phyloP scores from a whole-genome alignment of 2,888 invertebrate genomes.

The Digitonthophagus gazella region DNA sequence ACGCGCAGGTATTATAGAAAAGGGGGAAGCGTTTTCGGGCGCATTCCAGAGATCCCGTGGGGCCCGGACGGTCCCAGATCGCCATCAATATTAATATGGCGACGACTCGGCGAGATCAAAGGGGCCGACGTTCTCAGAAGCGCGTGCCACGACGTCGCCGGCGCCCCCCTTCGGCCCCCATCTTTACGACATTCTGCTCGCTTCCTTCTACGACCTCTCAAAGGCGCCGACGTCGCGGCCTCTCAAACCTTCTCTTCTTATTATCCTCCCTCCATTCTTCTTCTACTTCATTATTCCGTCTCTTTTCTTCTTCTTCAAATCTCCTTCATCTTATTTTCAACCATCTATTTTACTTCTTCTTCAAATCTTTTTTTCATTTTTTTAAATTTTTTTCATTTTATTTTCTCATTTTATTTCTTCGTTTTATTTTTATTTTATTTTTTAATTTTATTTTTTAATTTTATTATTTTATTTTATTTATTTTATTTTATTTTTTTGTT shows the following conservation, averaged over 20 bases:
- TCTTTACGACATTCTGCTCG: conserved; percentile 44
- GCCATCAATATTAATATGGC: conserved; percentile 17
- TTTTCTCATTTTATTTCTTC: neutral
- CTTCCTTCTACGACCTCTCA: conserved; percentile 37
- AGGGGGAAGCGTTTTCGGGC: neutral
- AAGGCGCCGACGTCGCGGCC: conserved; percentile 32
- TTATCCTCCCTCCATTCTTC: conserved; percentile 15
- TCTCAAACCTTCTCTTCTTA: conserved; percentile 28
- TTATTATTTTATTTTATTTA: neutral
- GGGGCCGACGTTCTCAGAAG: conserved; percentile 41
- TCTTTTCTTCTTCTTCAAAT: neutral
- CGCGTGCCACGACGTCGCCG: conserved; percentile 44
- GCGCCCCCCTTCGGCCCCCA: conserved; percentile 36
- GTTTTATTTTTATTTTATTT: too few species aligned
- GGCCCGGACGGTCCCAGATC: neutral
- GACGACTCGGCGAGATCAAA: conserved; percentile 27
- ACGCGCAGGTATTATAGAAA: too few species aligned
- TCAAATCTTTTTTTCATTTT: neutral
- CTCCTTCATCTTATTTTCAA: neutral
- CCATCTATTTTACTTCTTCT: neutral
- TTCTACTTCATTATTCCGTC: neutral
- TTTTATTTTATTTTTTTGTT: neutral
- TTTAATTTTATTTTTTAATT: neutral
- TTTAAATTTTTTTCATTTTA: neutral
- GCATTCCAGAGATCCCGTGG: neutral